Percentiles rank a stretch among this genome's conserved stretches.
Conservation (phyloP, 2,797 vertebrate species). For the Ibycter americanus region DNA sequence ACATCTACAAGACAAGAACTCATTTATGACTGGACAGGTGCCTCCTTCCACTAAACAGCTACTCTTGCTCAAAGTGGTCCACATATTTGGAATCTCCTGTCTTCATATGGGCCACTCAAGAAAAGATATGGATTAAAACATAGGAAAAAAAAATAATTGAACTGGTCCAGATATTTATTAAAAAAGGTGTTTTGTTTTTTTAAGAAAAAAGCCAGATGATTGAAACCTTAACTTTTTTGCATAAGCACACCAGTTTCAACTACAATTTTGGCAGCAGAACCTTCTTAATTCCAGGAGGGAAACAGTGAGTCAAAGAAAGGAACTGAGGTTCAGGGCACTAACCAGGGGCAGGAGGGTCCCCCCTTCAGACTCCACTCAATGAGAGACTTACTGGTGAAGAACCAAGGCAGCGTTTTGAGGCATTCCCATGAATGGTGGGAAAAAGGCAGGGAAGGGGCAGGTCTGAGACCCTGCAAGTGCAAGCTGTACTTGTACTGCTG, state of each 20-base stretch:
- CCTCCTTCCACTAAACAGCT: background rate
- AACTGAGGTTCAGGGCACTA: background rate
- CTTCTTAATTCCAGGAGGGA: background rate
- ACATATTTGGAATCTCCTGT: background rate
- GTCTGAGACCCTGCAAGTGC: background rate
- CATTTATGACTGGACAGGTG: background rate
- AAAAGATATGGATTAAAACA: background rate
- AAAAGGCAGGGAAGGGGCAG: background rate
- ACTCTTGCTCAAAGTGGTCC: background rate
- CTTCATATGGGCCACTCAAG: background rate
- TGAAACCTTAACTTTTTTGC: background rate
- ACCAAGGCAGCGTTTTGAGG: background rate
- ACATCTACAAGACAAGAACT: background rate
- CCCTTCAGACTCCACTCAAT: background rate
- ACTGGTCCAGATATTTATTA: background rate
- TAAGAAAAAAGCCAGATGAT: background rate
- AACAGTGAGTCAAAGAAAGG: background rate
- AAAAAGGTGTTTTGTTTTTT: background rate
- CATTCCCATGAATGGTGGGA: background rate
- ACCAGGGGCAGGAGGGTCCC: background rate
- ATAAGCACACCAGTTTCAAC: background rate
- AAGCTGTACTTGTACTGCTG: background rate
- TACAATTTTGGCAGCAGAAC: background rate
- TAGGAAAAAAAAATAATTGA: background rate
- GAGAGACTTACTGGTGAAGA: background rate